These are phyloP conservation scores for Actinia equina DNA, from an alignment of 64 coral and sea anemone species.

Conservation along the genomic window DNA sequence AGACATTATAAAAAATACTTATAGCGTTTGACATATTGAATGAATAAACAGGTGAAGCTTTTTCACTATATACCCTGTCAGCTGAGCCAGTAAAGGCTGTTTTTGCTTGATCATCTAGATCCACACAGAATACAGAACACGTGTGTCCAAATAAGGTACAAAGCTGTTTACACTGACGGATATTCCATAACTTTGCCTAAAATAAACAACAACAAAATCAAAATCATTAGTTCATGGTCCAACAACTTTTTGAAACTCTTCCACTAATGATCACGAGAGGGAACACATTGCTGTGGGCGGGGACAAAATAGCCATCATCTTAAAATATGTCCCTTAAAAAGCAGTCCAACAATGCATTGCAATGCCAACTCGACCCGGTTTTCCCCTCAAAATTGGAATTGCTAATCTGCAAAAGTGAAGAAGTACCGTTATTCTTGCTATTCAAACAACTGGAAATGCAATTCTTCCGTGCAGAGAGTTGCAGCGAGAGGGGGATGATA, in stretches of 20 bases:
- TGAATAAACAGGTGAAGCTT: background rate
- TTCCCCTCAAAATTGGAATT: too few relatives aligned
- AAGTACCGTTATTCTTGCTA: too few relatives aligned
- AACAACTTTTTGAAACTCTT: background rate
- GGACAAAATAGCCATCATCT: too few relatives aligned
- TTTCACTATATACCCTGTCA: constrained; percentile 58
- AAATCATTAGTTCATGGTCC: background rate
- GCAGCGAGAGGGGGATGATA: too few relatives aligned
- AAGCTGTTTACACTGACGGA: constrained; percentile 74
- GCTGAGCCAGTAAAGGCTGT: constrained; percentile 88
- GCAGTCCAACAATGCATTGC: too few relatives aligned
- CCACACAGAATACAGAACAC: constrained; percentile 93
- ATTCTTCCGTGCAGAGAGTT: too few relatives aligned
- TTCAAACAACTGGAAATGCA: too few relatives aligned
- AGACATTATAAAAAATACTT: background rate
- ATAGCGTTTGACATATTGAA: background rate
- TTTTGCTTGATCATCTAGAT: constrained; percentile 78
- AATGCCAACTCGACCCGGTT: too few relatives aligned
- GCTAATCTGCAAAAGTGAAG: too few relatives aligned
- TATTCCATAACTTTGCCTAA: constrained; percentile 96
- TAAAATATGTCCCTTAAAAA: too few relatives aligned
- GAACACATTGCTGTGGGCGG: too few relatives aligned
- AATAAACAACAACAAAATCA: background rate
- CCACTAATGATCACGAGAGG: too few relatives aligned
- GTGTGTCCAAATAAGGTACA: constrained; percentile 81